Evolutionary conservation across 2,888 invertebrate species (phyloP), one percentile per base, ranked within the genome.

Genomic region (Caenorhabditis plicata): DNA sequence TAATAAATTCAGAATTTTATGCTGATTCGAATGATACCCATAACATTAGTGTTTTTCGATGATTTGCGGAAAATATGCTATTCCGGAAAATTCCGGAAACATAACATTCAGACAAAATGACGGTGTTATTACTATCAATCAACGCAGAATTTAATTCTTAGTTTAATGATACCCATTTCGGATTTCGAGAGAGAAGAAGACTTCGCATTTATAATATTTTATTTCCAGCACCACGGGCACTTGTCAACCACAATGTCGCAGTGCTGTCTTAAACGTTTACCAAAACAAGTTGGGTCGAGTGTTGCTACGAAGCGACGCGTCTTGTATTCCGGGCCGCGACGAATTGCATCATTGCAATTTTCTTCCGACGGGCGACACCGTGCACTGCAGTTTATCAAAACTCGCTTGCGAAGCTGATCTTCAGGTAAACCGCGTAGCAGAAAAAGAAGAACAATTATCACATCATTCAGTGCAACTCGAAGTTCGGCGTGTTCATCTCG

Each of bases 171-270:
- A n/a, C n/a, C n/a, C n/a, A n/a, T n/a, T n/a, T n/a, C n/a, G n/a
- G n/a, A n/a, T n/a, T n/a, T n/a, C n/a, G n/a, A n/a, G n/a, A n/a
- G n/a, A n/a, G n/a, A n/a, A n/a, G n/a, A n/a, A n/a, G n/a, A n/a
- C n/a, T n/a, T n/a, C n/a, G n/a, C n/a, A n/a, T n/a, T n/a, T n/a
- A n/a, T n/a, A n/a, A n/a, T n/a, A n/a, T n/a, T n/a, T n/a, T 27
- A 5, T 27, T 74, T 77, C 25, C 58, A 80, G 80, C 46, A 70
- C 71, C 32, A 79, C 77, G 7, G 71, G 71, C 41, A 80, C 78
- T 0, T 80, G 80, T 47, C 78, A 80, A 38, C 75, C 76, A 8
- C 79, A 80, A 47, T 80, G 80, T 43, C 47, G 78, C 31, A 70
- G 63, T 36, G 77, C 80, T 17, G 78, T 77, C 3, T 46, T 80